Percentiles rank a stretch among this genome's conserved stretches.
phyloP scores from a whole-genome alignment of 2,888 invertebrate species.

The Drosophila paranaensis region DNA sequence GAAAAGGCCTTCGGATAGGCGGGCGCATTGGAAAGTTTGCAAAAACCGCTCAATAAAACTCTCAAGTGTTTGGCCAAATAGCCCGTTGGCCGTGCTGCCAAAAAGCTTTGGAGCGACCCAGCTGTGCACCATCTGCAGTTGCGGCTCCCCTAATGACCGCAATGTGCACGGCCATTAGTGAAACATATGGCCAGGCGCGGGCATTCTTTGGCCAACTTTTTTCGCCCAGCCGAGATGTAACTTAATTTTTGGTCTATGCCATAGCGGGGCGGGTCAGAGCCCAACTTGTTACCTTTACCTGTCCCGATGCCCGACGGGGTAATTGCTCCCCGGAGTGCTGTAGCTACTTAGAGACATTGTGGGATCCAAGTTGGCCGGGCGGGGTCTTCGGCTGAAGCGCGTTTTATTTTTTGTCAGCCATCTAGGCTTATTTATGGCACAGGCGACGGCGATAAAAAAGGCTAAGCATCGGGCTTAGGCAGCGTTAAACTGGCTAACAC shows the following conservation, averaged over 20 bases:
- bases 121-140: constrained; percentile 51
- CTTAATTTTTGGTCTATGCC: constrained; percentile 71
- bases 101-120: constrained; percentile 26
- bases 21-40: constrained; percentile 25
- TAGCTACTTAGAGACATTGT: constrained; percentile 77
- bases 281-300: constrained; percentile 65
- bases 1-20: background rate
- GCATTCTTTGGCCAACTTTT: constrained; percentile 64
- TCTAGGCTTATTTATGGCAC: constrained; percentile 72
- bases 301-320: constrained; percentile 42
- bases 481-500: constrained; percentile 48
- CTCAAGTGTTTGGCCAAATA: constrained; percentile 34
- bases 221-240: constrained; percentile 60
- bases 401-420: constrained; percentile 44
- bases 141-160: constrained; percentile 68
- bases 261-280: constrained; percentile 45
- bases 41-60: constrained; percentile 25
- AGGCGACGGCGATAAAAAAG: constrained; percentile 67
- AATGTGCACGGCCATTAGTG: constrained; percentile 78
- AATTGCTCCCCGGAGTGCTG: constrained; percentile 74
- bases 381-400: constrained; percentile 3
- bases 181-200: constrained; percentile 68
- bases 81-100: constrained; percentile 32
- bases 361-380: constrained; percentile 42
- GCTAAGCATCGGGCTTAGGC: constrained; percentile 62